These are phyloP conservation scores for Dicrostonyx torquatus DNA, from an alignment of 2,797 vertebrate genomes.

Conservation along the genomic window DNA sequence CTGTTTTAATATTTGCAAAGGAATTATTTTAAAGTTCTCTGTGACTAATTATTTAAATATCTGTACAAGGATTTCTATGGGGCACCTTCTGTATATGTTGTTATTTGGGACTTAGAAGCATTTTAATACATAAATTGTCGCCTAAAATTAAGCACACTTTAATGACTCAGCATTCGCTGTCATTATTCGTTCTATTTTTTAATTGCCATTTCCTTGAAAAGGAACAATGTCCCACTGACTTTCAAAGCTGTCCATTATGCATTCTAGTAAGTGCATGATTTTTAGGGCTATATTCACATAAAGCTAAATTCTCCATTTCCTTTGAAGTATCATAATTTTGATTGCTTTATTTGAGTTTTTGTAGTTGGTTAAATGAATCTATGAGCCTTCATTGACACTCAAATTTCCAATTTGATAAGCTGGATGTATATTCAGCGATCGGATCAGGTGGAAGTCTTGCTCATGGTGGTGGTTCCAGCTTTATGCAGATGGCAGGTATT, in stretches of 20 bases:
- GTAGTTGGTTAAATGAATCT: neutral
- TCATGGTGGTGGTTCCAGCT: neutral
- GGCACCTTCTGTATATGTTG: neutral
- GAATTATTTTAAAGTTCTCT: neutral
- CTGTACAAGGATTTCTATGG: neutral
- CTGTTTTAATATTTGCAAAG: neutral
- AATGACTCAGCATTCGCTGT: neutral
- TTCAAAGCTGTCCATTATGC: neutral
- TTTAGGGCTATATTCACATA: neutral
- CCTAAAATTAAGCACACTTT: conserved; percentile 15
- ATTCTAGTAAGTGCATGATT: neutral
- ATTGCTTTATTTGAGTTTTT: neutral
- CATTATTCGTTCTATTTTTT: neutral
- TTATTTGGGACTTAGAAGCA: conserved; percentile 1
- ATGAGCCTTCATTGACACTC: neutral
- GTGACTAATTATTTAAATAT: neutral
- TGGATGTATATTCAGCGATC: neutral
- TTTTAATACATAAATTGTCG: conserved; percentile 9
- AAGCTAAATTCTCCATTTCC: neutral
- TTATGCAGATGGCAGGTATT: neutral
- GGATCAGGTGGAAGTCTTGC: neutral
- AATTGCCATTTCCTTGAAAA: neutral
- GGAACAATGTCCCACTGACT: neutral
- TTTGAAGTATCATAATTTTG: neutral
- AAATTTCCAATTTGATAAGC: neutral